A percentile compares a stretch with the other conserved stretches of the same genome.
phyloP scores from a whole-genome alignment of 2,797 vertebrate species.

The Rhodeus uyekii region DNA sequence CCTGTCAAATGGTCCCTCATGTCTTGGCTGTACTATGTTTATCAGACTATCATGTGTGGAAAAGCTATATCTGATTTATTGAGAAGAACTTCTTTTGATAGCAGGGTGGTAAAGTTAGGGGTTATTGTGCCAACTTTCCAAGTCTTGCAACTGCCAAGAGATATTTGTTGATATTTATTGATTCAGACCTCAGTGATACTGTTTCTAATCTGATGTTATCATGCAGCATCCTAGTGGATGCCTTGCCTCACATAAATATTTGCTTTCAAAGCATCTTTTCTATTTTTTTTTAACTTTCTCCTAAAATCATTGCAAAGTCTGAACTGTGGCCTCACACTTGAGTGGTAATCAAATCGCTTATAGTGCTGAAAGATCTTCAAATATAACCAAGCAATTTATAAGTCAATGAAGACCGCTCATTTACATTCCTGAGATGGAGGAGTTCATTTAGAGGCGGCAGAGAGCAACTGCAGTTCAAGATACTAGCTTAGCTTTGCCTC shows the following conservation, averaged over 20 bases:
- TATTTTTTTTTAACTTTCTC: not conserved
- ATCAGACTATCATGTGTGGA: not conserved
- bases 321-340: constrained; percentile 27
- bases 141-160: not conserved
- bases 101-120: not conserved
- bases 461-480: constrained; percentile 25
- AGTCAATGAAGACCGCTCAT: constrained; percentile 50
- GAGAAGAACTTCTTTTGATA: not conserved
- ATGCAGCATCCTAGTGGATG: not conserved
- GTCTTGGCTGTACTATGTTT: not conserved
- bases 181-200: constrained; percentile 17
- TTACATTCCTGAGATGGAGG: constrained; percentile 44
- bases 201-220: constrained; percentile 29
- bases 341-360: constrained; percentile 43
- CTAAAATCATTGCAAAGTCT: constrained; percentile 13
- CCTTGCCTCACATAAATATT: not conserved
- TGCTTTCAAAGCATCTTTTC: constrained; percentile 7
- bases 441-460: constrained; percentile 36
- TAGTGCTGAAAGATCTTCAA: constrained; percentile 37
- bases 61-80: constrained; percentile 16
- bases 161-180: constrained; percentile 37
- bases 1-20: not conserved
- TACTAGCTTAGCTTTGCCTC: not conserved
- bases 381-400: constrained; percentile 50
- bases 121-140: not conserved